phyloP scores from a whole-genome alignment of 2,888 invertebrate species.

The Leptothorax acervorum region DNA sequence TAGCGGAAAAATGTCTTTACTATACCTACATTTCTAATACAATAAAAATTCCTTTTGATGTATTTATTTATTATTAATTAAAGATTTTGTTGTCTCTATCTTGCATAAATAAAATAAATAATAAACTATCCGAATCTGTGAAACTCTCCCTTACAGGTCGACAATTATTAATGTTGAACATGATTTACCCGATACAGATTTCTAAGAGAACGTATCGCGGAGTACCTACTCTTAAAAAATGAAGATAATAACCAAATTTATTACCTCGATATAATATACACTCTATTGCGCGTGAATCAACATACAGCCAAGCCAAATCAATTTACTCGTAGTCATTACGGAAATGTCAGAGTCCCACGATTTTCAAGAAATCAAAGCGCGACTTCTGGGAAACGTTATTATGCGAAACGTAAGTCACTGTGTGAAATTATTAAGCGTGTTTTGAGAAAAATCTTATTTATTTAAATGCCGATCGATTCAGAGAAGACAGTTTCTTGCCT shows the following conservation, averaged over 20 bases:
- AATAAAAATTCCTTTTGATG: too few relatives aligned
- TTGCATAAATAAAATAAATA: background rate
- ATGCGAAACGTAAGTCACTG: too few relatives aligned
- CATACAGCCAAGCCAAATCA: background rate
- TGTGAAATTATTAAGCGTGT: background rate
- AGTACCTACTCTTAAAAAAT: background rate
- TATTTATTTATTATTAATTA: background rate
- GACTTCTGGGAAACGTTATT: background rate
- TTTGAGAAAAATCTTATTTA: background rate
- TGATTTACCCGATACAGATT: background rate
- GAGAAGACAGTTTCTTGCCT: background rate
- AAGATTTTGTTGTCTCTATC: background rate
- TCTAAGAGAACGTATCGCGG: background rate
- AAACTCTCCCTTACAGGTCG: background rate
- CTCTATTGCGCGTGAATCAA: background rate
- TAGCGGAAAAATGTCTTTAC: background rate
- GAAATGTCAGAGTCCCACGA: constrained; percentile 49
- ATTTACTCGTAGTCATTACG: constrained; percentile 16
- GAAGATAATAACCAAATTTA: constrained; percentile 19
- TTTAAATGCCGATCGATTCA: background rate
- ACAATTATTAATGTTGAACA: background rate
- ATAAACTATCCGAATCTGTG: background rate
- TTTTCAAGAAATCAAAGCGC: constrained; percentile 33
- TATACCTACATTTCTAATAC: too few relatives aligned
- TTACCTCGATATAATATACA: constrained; percentile 1